Base-by-base conservation (phyloP, 1,140 invertebrate species). In the Plectrocnemia conspersa region DNA sequence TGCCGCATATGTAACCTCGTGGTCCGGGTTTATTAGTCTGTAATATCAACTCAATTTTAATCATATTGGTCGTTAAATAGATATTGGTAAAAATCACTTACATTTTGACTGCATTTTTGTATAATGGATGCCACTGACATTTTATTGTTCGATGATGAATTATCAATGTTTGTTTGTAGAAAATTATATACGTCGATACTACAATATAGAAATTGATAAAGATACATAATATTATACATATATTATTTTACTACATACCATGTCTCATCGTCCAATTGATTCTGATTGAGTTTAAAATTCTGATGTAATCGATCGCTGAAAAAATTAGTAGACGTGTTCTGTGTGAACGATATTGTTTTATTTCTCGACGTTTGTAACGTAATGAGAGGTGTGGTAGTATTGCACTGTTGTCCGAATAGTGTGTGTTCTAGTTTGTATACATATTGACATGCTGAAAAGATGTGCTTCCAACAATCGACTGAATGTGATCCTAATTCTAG, bases 391-490 rank as follows among this genome's bases (percentile, higher is more conserved):
- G 72, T 73, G 0, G 73, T 68, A 9, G 70, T 72, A 38, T 73
- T 73, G 9, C 71, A 71, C 59, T 76, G 74, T 29, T 74, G 74
- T 0, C 89, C 89, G 58, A 93, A 94, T 55, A 92, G 82, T 1
- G 85, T 84, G 67, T 93, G 89, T 65, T 95, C 92, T 61, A 95
- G 69, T 62, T 86, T 86, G n/a, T 88, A 85, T 21, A 94, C 88
- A 66, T 93, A 91, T n/a, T 91, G 79, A 65, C 90, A 93, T 6
- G 83, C 93, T 69, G 85, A 84, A 66, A 97, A 93, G 52, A 97
- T 88, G 68, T 94, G 91, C 25, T 86, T 84, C 93, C 93, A 97
- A 65, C 91, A 95, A 55, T 93, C 89, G 29, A 86, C 80, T 21
- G 90, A 88, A 65, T 94, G 91, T 55, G 89, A 92, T 3, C 89